phyloP scores from a whole-genome alignment of 2,797 vertebrate genomes.

The Octomys mimax region DNA sequence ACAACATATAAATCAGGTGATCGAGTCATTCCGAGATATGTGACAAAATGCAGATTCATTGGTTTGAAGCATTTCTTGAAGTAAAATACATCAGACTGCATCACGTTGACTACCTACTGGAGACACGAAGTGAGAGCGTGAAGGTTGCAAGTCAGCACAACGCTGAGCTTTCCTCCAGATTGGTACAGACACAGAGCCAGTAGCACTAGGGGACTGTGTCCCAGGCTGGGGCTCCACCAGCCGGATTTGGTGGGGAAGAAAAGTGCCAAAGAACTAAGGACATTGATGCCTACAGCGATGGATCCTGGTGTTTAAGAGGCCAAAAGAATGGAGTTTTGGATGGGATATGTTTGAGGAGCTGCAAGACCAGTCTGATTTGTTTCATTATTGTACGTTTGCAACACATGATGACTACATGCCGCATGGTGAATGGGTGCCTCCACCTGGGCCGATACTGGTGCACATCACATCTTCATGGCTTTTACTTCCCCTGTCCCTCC shows the following conservation, averaged over 20 bases:
- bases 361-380: not conserved
- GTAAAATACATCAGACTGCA: not conserved
- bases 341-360: not conserved
- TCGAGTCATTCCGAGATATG: conserved; percentile 39
- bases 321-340: not conserved
- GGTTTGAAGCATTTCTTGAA: conserved; percentile 55
- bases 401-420: not conserved
- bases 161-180: not conserved
- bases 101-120: not conserved
- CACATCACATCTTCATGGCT: not conserved
- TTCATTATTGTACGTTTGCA: not conserved
- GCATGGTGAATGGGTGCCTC: not conserved
- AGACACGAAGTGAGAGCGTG: not conserved
- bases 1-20: conserved; percentile 11
- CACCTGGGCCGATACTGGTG: not conserved
- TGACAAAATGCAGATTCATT: conserved; percentile 65
- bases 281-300: not conserved
- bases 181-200: not conserved
- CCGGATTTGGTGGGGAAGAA: not conserved
- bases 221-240: not conserved
- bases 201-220: not conserved
- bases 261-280: not conserved
- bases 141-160: not conserved
- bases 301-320: not conserved
- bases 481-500: not conserved